A percentile compares a stretch with the other conserved stretches of the same genome.
Evolutionary conservation across 2,888 invertebrate species (phyloP).

Genomic region (Tubulanus polymorphus): DNA sequence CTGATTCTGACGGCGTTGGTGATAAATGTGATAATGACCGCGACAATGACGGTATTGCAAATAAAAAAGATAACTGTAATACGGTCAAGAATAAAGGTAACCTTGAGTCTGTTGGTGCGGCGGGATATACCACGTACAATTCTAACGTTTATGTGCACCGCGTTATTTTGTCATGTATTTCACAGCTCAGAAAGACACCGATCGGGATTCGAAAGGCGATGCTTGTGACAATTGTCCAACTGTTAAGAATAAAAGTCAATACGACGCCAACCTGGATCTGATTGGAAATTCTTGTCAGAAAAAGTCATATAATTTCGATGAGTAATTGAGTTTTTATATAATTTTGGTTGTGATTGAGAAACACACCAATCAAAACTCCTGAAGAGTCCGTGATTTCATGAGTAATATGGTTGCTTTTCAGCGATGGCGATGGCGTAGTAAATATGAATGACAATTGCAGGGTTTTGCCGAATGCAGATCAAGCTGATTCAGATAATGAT

Average conservation of each 20-base stretch:
- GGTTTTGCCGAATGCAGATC: conserved; percentile 29
- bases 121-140: neutral
- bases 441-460: conserved; percentile 31
- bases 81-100: conserved; percentile 69
- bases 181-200: conserved; percentile 9
- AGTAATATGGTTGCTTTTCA: no score
- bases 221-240: conserved; percentile 59
- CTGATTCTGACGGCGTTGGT: conserved; percentile 15
- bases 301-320: no score
- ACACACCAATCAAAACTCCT: no score
- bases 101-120: neutral
- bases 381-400: no score
- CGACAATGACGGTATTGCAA: conserved; percentile 72
- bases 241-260: conserved; percentile 64
- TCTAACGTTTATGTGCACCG: neutral
- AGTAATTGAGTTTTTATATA: no score
- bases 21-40: conserved; percentile 56
- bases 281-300: no score
- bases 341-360: no score
- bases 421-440: conserved; percentile 28
- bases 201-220: conserved; percentile 34
- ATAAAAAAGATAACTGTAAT: conserved; percentile 84
- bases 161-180: neutral
- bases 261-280: conserved; percentile 77
- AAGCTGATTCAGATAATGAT: conserved; percentile 29